Evolutionary conservation across 2,797 vertebrate genomes (phyloP).

Genomic region (Molothrus aeneus): DNA sequence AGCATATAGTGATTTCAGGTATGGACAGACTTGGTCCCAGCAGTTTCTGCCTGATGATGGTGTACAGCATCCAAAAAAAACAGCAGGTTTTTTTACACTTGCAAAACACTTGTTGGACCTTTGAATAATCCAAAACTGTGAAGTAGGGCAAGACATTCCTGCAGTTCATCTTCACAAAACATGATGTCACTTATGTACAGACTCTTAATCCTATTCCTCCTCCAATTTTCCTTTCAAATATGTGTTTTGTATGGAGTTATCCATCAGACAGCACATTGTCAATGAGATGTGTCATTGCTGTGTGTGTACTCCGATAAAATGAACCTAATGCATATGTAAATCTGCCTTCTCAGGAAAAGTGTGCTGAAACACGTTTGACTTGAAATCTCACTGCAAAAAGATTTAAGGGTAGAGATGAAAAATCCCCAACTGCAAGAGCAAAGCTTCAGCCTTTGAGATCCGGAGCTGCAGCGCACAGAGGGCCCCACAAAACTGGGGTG

Average conservation of each 20-base stretch:
- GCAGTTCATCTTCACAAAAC: slow-evolving; percentile 29
- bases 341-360: slow-evolving; percentile 68
- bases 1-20: not conserved
- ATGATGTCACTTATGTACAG: not conserved
- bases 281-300: slow-evolving; percentile 74
- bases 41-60: not conserved
- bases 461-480: not conserved
- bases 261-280: slow-evolving; percentile 67
- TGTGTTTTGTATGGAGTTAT: slow-evolving; percentile 69
- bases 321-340: slow-evolving; percentile 77
- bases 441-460: not conserved
- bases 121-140: slow-evolving; percentile 6
- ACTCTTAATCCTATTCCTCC: slow-evolving; percentile 67
- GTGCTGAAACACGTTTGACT: slow-evolving; percentile 70
- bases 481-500: accelerated
- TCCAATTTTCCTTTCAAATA: slow-evolving; percentile 68
- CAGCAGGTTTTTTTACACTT: not conserved
- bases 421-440: slow-evolving; percentile 3
- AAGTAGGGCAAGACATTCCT: slow-evolving; percentile 29
- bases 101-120: slow-evolving; percentile 34
- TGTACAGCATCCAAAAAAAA: not conserved
- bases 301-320: slow-evolving; percentile 70
- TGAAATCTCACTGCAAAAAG: slow-evolving; percentile 58
- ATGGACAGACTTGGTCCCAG: not conserved
- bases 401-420: slow-evolving; percentile 43